Evolutionary conservation across 2,797 vertebrate genomes (phyloP).

Genomic region (Gymnopithys bicolor): DNA sequence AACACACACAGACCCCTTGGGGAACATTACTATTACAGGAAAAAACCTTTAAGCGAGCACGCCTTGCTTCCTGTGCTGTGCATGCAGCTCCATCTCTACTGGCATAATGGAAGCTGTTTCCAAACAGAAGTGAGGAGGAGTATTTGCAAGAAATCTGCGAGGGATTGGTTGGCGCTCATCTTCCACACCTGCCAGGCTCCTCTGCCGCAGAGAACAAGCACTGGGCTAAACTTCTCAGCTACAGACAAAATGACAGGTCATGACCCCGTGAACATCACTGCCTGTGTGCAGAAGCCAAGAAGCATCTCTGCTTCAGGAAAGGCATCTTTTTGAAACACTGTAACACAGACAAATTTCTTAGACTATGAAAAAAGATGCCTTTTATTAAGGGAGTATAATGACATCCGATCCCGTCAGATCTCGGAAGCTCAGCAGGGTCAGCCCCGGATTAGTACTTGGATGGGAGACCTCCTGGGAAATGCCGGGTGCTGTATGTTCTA

Average conservation of each 20-base stretch:
- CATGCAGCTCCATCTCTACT: accelerated
- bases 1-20: accelerated
- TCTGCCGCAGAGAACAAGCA: not conserved
- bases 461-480: too few species aligned
- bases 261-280: not conserved
- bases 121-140: not conserved
- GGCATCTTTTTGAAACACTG: not conserved
- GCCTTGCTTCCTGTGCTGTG: not conserved
- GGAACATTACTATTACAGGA: not conserved
- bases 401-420: too few species aligned
- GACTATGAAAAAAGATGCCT: not conserved
- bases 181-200: not conserved
- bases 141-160: not conserved
- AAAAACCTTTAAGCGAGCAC: not conserved
- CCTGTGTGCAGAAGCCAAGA: not conserved
- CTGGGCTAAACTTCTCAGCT: not conserved
- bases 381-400: not conserved
- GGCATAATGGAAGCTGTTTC: not conserved
- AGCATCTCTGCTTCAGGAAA: not conserved
- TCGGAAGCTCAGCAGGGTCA: too few species aligned
- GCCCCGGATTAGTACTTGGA: too few species aligned
- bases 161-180: not conserved
- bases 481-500: too few species aligned
- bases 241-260: not conserved
- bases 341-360: not conserved